Evolutionary conservation across 2,888 invertebrate species (phyloP).

Genomic region (Uropetala carovei): DNA sequence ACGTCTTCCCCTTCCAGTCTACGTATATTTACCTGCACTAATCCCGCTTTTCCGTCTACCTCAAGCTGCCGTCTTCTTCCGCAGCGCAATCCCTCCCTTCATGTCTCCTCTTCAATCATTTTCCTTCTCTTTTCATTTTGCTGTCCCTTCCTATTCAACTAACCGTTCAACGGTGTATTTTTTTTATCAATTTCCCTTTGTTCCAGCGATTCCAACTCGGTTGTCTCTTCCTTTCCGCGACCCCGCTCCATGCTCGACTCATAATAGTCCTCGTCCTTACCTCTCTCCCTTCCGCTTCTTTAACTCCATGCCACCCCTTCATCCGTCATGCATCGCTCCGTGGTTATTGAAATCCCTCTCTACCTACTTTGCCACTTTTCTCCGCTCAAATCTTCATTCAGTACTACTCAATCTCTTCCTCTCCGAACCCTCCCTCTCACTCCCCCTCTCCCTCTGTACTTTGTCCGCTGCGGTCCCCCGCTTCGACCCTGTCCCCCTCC

Average conservation of each 20-base stretch:
- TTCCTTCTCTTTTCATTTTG: too few species aligned
- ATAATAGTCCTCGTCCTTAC: not conserved
- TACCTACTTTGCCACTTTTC: not conserved
- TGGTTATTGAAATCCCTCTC: not conserved
- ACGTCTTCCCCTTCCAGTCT: too few species aligned
- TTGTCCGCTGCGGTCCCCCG: too few species aligned
- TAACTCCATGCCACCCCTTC: not conserved
- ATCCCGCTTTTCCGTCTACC: too few species aligned
- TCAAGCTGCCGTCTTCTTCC: too few species aligned
- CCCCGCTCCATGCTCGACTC: not conserved
- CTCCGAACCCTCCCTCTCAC: not conserved
- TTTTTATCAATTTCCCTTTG: not conserved
- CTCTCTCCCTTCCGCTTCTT: not conserved
- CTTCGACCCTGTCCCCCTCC: not conserved
- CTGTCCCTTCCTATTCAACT: too few species aligned
- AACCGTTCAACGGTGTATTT: not conserved
- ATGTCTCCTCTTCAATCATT: too few species aligned
- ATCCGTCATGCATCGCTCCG: not conserved
- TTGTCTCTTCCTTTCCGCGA: not conserved
- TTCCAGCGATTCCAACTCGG: not conserved
- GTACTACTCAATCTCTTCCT: not conserved
- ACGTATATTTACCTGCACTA: too few species aligned
- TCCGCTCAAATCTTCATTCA: not conserved
- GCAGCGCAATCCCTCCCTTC: too few species aligned
- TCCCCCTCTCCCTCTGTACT: not conserved